Evolutionary conservation across 2,113 vertebrate genomes (phyloP), one percentile per base, ranked within the genome.

Genomic region (Phyllopteryx taeniolatus): DNA sequence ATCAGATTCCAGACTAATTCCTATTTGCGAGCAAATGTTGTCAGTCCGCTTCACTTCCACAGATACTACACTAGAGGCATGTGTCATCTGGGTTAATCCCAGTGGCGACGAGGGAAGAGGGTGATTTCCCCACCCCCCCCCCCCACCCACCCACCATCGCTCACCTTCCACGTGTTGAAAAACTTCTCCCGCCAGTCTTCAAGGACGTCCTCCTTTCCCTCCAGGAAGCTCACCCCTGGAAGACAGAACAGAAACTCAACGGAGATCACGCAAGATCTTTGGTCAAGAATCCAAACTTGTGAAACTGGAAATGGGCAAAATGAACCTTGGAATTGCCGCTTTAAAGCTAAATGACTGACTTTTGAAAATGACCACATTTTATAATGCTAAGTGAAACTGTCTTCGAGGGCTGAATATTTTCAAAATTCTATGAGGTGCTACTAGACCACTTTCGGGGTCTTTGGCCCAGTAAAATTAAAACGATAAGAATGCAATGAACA

Each of bases 161-260:
- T 75, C 90, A 96, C 96, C 95, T 95, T 95, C 75, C 96, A 97
- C 0, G 96, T 97, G 87, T 96, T 97, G 92, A 95, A 95, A 81
- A 98, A 97, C 88, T 96, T 98, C 76, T 94, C 93, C 78, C 87
- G 95, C 92, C 96, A 94, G 85, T 96, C 95, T 71, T 93, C 93
- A 76, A 96, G 93, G 47, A 96, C 79, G 66, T 98, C 95, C 43
- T 97, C 94, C 83, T 97, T 95, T n/a, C 77, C 93, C 81, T 98
- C 95, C 76, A 97, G 79, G 78, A 95, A 85, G 84, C 95, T 97
- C 90, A 98, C 94, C 5, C 96, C 96, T 98, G 81, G 66, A 60
- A 67, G 42, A 42, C 42, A 84, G 2, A 67, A 19, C 22, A 54
- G 3, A 67, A 35, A 60, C 11, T 47, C 11, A 47, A 17, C 19